Conservation (phyloP, 2,888 invertebrate genomes). For the Clanis bilineata region DNA sequence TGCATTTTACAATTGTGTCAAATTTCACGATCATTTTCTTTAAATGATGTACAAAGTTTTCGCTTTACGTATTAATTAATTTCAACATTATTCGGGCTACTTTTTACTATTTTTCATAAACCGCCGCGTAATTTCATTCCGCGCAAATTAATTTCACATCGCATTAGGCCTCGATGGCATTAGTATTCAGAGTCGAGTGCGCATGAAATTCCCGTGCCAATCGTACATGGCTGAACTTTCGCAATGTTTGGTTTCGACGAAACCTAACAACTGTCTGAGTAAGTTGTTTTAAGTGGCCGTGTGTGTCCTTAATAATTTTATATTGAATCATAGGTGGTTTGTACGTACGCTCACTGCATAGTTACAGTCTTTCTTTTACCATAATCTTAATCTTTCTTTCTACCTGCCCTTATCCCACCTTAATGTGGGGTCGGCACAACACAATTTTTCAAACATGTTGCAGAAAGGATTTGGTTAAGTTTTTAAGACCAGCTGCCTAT, state of each 20-base stretch:
- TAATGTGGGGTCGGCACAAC: too few relatives aligned
- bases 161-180: neutral
- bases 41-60: too few relatives aligned
- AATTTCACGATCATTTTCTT: too few relatives aligned
- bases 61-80: too few relatives aligned
- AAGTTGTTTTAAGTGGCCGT: neutral
- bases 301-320: neutral
- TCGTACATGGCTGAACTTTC: neutral
- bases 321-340: neutral
- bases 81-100: neutral
- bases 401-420: too few relatives aligned
- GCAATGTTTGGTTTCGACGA: neutral
- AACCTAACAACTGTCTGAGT: neutral
- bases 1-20: too few relatives aligned
- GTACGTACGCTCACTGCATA: neutral
- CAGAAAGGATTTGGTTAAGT: too few relatives aligned
- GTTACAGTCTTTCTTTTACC: too few relatives aligned
- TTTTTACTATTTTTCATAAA: neutral
- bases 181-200: neutral
- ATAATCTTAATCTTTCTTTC: too few relatives aligned
- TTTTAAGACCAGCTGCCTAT: too few relatives aligned
- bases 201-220: neutral
- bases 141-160: neutral
- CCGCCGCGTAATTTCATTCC: neutral
- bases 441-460: too few relatives aligned